Evolutionary conservation across 1,140 invertebrate species (phyloP).

Genomic region (Neoseiulus cucumeris): DNA sequence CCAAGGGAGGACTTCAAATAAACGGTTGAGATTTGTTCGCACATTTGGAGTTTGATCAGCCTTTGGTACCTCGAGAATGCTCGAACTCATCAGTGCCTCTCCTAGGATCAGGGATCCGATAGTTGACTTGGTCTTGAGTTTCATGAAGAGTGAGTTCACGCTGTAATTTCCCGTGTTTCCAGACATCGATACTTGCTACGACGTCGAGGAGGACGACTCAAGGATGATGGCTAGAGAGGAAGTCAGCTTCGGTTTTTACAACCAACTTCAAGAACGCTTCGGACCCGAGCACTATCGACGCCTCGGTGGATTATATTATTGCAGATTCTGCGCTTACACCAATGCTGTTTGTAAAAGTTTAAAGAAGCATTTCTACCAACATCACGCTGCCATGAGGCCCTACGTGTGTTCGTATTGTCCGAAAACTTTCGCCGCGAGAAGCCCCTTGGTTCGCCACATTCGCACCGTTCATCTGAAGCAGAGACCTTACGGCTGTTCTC

Average conservation of each 20-base stretch:
- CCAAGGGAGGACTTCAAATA: too few relatives aligned
- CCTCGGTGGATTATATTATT: not conserved
- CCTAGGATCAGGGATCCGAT: too few relatives aligned
- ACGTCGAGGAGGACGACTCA: too few relatives aligned
- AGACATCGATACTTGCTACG: too few relatives aligned
- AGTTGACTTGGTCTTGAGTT: too few relatives aligned
- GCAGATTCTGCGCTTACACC: not conserved
- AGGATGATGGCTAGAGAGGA: too few relatives aligned
- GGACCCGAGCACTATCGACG: conserved; percentile 4
- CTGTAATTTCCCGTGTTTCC: too few relatives aligned
- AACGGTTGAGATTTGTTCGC: too few relatives aligned
- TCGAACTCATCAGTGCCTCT: too few relatives aligned
- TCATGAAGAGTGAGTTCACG: too few relatives aligned
- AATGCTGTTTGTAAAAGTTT: not conserved
- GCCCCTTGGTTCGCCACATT: not conserved
- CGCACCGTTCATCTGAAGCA: not conserved
- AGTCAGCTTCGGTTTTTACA: not conserved
- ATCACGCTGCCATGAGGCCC: not conserved
- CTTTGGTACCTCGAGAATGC: too few relatives aligned
- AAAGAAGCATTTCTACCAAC: not conserved
- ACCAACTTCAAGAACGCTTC: not conserved
- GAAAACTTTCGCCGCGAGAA: not conserved
- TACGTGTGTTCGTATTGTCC: not conserved
- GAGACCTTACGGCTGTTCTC: not conserved
- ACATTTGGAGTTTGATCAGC: too few relatives aligned